These are phyloP conservation scores for Matsumyia berberina DNA, from an alignment of 2,888 invertebrate species.

Conservation along the genomic window DNA sequence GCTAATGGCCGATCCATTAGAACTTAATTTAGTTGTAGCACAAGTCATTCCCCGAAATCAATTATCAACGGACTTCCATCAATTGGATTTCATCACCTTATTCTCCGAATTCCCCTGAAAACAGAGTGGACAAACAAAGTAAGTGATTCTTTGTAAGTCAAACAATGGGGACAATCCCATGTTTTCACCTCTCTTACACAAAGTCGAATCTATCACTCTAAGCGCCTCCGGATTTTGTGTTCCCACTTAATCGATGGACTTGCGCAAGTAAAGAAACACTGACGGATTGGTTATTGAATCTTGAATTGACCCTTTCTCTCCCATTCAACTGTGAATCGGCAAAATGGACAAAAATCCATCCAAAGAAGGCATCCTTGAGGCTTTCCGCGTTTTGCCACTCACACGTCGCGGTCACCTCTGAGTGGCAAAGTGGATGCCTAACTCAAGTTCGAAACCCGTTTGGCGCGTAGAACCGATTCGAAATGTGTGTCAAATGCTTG, in stretches of 20 bases:
- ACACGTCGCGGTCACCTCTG: background rate
- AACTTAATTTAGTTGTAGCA: background rate
- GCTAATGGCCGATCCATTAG: background rate
- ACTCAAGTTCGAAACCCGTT: slow-evolving; percentile 1
- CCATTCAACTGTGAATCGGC: slow-evolving; percentile 4
- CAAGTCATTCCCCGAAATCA: background rate
- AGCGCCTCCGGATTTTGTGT: slow-evolving; percentile 3
- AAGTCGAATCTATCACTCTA: background rate
- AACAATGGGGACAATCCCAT: slow-evolving; percentile 10
- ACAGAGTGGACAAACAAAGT: background rate
- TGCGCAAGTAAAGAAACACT: slow-evolving; percentile 14
- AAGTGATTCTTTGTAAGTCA: slow-evolving; percentile 10
- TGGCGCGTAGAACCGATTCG: background rate
- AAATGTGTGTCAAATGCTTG: slow-evolving; percentile 38
- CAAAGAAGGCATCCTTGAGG: background rate
- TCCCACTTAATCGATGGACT: slow-evolving; percentile 21
- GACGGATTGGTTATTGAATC: slow-evolving; percentile 31
- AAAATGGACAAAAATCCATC: background rate
- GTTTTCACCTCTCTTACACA: slow-evolving; percentile 10
- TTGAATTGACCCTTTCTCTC: slow-evolving; percentile 2
- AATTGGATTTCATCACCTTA: slow-evolving; percentile 23
- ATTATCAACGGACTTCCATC: background rate
- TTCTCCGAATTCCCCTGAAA: background rate
- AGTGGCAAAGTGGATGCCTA: background rate
- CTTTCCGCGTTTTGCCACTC: background rate